A percentile compares a stretch with the other conserved stretches of the same genome.
phyloP scores from a whole-genome alignment of 2,797 vertebrate species.

The Chrysolophus pictus region DNA sequence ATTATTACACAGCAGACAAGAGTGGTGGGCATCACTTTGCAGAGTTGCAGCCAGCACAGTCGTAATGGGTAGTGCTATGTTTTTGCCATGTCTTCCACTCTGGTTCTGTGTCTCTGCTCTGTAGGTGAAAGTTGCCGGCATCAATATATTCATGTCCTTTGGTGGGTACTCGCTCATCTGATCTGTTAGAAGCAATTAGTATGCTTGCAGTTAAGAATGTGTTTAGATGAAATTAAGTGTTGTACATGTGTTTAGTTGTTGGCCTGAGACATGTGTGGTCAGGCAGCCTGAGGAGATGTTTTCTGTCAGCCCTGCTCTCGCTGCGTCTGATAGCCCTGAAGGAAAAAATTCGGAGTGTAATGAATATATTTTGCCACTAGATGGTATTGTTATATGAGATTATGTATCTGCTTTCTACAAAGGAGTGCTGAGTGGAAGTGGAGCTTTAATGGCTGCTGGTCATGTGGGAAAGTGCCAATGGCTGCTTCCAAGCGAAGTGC shows the following conservation, averaged over 20 bases:
- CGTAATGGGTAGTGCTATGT: fast-evolving
- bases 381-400: slow-evolving; percentile 70
- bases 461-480: neutral
- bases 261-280: neutral
- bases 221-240: neutral
- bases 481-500: neutral
- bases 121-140: neutral
- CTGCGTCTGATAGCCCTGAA: fast-evolving
- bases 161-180: neutral
- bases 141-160: neutral
- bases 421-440: neutral
- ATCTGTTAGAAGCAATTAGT: neutral
- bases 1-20: neutral
- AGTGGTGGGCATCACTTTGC: neutral
- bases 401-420: slow-evolving; percentile 2
- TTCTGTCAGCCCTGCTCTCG: neutral
- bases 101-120: neutral
- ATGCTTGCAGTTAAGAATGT: neutral
- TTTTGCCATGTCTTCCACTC: neutral
- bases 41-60: fast-evolving
- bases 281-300: neutral
- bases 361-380: slow-evolving; percentile 55
- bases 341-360: slow-evolving; percentile 21
- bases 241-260: neutral
- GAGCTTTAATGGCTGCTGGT: neutral